Conservation (phyloP, 1,140 invertebrate species). For the Arctopsyche grandis region DNA sequence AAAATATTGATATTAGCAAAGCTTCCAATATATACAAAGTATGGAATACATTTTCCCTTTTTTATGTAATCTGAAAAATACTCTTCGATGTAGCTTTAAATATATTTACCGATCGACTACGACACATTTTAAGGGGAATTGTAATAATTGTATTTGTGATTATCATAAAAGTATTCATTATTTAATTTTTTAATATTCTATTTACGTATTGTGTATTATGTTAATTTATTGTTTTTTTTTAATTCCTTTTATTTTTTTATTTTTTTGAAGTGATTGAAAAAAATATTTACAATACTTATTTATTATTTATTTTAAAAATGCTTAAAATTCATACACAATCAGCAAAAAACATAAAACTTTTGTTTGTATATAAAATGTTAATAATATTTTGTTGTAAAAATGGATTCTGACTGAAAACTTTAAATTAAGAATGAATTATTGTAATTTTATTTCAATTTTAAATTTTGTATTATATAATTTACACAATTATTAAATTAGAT, state of each 20-base stretch:
- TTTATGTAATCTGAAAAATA: too few relatives aligned
- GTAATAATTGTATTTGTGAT: slow-evolving; percentile 16
- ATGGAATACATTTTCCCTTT: too few relatives aligned
- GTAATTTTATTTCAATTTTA: slow-evolving; percentile 4
- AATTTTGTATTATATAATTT: slow-evolving; percentile 21
- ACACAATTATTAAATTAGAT: neutral
- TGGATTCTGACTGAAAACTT: slow-evolving; percentile 35
- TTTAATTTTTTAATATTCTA: neutral
- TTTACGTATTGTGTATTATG: too few relatives aligned
- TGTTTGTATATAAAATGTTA: neutral
- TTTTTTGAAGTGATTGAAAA: slow-evolving; percentile 14
- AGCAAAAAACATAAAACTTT: neutral
- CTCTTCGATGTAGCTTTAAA: too few relatives aligned
- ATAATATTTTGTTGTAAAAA: slow-evolving; percentile 9
- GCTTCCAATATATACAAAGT: too few relatives aligned
- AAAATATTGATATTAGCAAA: too few relatives aligned
- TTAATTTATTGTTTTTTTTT: neutral
- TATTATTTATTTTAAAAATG: slow-evolving; percentile 13
- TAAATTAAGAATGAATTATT: slow-evolving; percentile 12
- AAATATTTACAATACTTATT: neutral
- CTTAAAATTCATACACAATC: neutral
- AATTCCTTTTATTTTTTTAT: too few relatives aligned
- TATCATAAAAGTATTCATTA: slow-evolving; percentile 12
- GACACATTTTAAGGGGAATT: slow-evolving; percentile 1
- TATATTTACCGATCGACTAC: neutral